A percentile compares a stretch with the other conserved stretches of the same genome.
Conservation (phyloP, 2,113 vertebrate species). For the Corythaeola cristata region DNA sequence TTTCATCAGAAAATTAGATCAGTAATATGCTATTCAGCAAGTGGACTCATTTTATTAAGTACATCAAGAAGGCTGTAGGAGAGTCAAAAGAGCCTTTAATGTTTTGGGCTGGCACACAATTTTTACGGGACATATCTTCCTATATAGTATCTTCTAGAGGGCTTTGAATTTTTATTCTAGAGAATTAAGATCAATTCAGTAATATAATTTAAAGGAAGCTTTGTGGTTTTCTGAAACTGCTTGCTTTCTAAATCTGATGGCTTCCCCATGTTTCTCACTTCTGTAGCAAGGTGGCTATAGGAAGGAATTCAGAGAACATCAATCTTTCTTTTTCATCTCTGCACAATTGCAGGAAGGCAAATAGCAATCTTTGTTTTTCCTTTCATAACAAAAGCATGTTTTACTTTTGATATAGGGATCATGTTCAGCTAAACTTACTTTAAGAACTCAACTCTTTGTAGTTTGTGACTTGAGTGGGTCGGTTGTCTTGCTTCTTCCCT, state of each 20-base stretch:
- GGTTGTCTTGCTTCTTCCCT: background rate
- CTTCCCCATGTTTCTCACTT: background rate
- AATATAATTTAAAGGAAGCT: background rate
- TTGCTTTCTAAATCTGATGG: background rate
- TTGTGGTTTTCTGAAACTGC: background rate
- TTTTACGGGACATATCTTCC: background rate
- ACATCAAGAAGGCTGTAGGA: background rate
- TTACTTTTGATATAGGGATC: background rate
- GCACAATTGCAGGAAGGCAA: background rate
- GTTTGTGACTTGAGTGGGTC: background rate
- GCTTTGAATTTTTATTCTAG: background rate
- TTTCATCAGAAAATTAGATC: background rate
- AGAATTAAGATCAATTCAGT: background rate
- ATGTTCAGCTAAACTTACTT: background rate
- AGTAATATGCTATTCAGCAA: background rate
- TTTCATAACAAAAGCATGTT: background rate
- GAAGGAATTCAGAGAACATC: background rate
- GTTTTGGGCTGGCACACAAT: background rate
- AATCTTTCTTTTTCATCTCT: background rate
- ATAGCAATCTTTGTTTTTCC: background rate
- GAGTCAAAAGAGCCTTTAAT: background rate
- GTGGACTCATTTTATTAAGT: background rate
- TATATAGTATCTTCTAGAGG: background rate
- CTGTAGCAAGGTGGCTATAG: background rate
- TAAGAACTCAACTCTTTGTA: background rate